phyloP scores from a whole-genome alignment of 1,140 invertebrate species.

The Prorops nasuta region DNA sequence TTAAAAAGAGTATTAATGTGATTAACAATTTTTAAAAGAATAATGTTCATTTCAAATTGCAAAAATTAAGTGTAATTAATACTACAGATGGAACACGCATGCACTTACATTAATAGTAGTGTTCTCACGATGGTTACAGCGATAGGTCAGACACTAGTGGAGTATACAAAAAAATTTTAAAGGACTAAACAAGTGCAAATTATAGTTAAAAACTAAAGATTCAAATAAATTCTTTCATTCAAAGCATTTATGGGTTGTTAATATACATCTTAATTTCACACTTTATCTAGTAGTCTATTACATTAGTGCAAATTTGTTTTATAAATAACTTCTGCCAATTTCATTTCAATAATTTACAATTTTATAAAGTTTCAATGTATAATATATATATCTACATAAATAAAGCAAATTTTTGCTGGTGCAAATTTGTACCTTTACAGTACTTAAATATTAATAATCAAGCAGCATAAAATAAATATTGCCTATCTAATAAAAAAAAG shows the following conservation, averaged over 20 bases:
- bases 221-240: constrained; percentile 8
- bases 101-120: constrained; percentile 55
- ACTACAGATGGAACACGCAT: constrained; percentile 35
- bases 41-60: not conserved
- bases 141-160: constrained; percentile 50
- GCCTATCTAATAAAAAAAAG: too few relatives aligned
- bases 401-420: too few relatives aligned
- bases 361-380: too few relatives aligned
- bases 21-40: too few relatives aligned
- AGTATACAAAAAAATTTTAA: constrained; percentile 41
- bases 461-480: too few relatives aligned
- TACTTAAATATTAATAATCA: too few relatives aligned
- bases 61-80: not conserved
- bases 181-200: constrained; percentile 21
- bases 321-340: too few relatives aligned
- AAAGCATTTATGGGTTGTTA: not conserved
- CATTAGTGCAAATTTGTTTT: too few relatives aligned
- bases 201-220: constrained; percentile 24
- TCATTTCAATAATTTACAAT: too few relatives aligned
- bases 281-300: not conserved
- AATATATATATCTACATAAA: too few relatives aligned
- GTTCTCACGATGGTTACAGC: constrained; percentile 44
- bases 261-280: constrained; percentile 4
- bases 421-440: too few relatives aligned
- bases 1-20: too few relatives aligned